phyloP scores from a whole-genome alignment of 1,140 invertebrate genomes.

The Eubasilissa regina region DNA sequence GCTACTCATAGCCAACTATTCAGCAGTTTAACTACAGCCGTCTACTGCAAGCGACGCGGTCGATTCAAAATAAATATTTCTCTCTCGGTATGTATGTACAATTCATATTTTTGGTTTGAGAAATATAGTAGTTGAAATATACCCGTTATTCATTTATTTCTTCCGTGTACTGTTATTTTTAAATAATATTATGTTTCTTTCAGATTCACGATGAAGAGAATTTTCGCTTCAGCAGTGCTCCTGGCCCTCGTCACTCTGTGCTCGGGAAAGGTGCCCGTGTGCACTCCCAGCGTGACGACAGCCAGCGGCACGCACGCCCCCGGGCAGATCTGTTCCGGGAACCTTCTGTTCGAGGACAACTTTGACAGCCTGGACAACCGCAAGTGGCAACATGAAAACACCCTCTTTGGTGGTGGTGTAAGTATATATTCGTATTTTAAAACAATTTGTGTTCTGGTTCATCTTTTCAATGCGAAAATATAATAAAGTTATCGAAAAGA shows the following conservation, averaged over 20 bases:
- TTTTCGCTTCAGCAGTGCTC: not conserved
- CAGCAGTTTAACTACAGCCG: no score
- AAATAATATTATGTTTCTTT: not conserved
- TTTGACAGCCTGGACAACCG: slow-evolving; percentile 75
- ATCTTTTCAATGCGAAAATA: not conserved
- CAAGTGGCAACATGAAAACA: slow-evolving; percentile 80
- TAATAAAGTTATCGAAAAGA: not conserved
- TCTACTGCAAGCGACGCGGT: no score
- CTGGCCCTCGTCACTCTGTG: not conserved
- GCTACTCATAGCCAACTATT: no score
- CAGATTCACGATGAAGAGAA: slow-evolving; percentile 1
- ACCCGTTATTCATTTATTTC: no score
- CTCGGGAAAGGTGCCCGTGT: slow-evolving; percentile 14
- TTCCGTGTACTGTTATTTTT: no score
- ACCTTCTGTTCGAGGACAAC: slow-evolving; percentile 78
- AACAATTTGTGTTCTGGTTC: not conserved
- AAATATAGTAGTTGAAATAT: no score
- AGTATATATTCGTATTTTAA: slow-evolving; percentile 61
- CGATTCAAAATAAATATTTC: no score
- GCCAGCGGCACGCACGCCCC: slow-evolving; percentile 69
- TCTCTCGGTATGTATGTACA: no score
- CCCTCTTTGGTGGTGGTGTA: slow-evolving; percentile 78
- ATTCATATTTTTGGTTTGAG: no score
- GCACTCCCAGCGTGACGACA: slow-evolving; percentile 62
- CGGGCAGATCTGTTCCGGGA: slow-evolving; percentile 69